Conservation (phyloP, 2,888 invertebrate species). For the Biston betularia region DNA sequence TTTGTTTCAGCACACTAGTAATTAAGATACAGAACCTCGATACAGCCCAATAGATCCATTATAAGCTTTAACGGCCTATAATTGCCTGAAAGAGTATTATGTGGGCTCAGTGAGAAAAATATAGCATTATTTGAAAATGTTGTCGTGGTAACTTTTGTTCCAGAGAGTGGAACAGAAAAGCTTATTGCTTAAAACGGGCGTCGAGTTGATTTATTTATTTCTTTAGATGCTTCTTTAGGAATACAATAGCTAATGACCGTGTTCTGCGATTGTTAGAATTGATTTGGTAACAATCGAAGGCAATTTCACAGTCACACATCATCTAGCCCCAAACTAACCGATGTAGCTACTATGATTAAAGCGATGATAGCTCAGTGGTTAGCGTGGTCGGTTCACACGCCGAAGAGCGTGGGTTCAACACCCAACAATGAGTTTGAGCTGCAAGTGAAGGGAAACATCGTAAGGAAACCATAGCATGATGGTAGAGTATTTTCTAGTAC, state of each 20-base stretch:
- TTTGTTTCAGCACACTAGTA: slow-evolving; percentile 66
- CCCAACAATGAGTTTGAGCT: no score
- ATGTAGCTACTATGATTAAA: no score
- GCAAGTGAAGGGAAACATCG: no score
- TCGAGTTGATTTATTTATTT: slow-evolving; percentile 41
- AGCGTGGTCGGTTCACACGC: no score
- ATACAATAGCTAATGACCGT: slow-evolving; percentile 25
- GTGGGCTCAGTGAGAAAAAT: slow-evolving; percentile 62
- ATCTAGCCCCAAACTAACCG: no score
- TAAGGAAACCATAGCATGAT: no score
- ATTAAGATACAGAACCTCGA: slow-evolving; percentile 73
- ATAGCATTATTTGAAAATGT: slow-evolving; percentile 61
- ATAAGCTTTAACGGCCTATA: slow-evolving; percentile 68
- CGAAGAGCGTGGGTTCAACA: no score
- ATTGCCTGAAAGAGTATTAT: slow-evolving; percentile 65
- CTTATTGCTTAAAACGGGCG: slow-evolving; percentile 38
- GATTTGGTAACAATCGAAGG: background rate
- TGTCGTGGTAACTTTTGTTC: slow-evolving; percentile 47
- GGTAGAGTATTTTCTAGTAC: no score
- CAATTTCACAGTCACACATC: no score
- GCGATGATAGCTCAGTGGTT: no score
- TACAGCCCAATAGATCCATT: slow-evolving; percentile 65
- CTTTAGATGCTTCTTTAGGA: slow-evolving; percentile 15
- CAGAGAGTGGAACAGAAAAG: slow-evolving; percentile 28
- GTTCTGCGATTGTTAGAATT: slow-evolving; percentile 15